Conservation (phyloP, 2,888 invertebrate species). For the Rhingia campestris region DNA sequence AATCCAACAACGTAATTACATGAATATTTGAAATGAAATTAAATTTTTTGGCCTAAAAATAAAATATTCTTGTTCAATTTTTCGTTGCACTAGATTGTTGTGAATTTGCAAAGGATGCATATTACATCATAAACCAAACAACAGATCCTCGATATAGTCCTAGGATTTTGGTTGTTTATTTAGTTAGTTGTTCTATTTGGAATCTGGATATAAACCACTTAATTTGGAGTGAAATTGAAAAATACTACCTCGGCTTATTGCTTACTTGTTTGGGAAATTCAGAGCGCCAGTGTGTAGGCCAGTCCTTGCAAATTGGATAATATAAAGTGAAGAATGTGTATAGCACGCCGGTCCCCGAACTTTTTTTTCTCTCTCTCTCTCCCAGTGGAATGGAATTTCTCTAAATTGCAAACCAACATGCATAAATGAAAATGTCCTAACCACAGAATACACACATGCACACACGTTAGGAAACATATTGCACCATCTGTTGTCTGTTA, state of each 20-base stretch:
- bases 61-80: constrained; percentile 7
- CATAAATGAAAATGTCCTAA: constrained; percentile 65
- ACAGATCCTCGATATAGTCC: neutral
- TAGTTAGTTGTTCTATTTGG: constrained; percentile 11
- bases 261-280: constrained; percentile 14
- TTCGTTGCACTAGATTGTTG: neutral
- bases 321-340: constrained; percentile 17
- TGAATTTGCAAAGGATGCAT: constrained; percentile 9
- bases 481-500: constrained; percentile 61
- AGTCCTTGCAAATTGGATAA: constrained; percentile 54
- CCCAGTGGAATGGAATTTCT: constrained; percentile 12
- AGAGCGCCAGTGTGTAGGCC: neutral
- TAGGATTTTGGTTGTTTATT: constrained; percentile 25
- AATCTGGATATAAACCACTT: constrained; percentile 54
- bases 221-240: constrained; percentile 66
- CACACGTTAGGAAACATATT: constrained; percentile 6
- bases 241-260: constrained; percentile 43
- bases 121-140: neutral
- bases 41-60: constrained; percentile 17
- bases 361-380: constrained; percentile 6
- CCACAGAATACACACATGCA: constrained; percentile 18
- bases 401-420: constrained; percentile 61
- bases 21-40: constrained; percentile 30
- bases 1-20: neutral
- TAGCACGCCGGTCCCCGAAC: neutral